Evolutionary conservation across 2,797 vertebrate genomes (phyloP).

Genomic region (Sylvia borin): DNA sequence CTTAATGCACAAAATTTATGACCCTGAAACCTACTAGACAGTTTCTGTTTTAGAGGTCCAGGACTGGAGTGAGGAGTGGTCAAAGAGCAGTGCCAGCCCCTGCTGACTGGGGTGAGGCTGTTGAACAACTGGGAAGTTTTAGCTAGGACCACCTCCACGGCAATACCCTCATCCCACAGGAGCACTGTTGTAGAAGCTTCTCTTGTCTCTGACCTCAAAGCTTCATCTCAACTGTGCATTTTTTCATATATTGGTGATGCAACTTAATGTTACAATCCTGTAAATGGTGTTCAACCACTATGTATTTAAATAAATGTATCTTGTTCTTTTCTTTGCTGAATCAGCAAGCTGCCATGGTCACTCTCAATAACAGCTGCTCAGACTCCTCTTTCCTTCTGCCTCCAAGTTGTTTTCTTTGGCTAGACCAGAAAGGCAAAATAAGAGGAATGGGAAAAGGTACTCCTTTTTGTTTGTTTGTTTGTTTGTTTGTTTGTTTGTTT

Average conservation of each 20-base stretch:
- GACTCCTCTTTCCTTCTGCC: neutral
- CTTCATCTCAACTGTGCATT: rapidly evolving
- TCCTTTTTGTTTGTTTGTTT: no score
- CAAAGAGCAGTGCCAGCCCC: neutral
- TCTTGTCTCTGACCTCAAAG: neutral
- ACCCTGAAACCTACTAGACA: neutral
- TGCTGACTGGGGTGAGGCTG: neutral
- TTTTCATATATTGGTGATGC: neutral
- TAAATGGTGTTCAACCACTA: neutral
- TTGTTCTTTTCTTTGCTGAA: neutral
- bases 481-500: no score
- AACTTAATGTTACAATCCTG: neutral
- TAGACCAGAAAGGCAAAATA: neutral
- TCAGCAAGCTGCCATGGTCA: neutral
- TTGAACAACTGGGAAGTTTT: neutral
- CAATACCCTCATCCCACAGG: neutral
- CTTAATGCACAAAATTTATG: neutral
- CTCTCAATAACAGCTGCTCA: neutral
- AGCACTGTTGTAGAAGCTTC: neutral
- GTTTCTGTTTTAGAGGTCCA: neutral
- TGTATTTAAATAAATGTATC: neutral
- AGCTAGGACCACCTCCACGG: neutral
- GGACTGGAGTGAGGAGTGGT: neutral
- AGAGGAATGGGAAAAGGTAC: neutral
- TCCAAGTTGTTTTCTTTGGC: neutral